Evolutionary conservation across 2,113 vertebrate genomes (phyloP), one percentile per base, ranked within the genome.

Genomic region (Mus pahari): DNA sequence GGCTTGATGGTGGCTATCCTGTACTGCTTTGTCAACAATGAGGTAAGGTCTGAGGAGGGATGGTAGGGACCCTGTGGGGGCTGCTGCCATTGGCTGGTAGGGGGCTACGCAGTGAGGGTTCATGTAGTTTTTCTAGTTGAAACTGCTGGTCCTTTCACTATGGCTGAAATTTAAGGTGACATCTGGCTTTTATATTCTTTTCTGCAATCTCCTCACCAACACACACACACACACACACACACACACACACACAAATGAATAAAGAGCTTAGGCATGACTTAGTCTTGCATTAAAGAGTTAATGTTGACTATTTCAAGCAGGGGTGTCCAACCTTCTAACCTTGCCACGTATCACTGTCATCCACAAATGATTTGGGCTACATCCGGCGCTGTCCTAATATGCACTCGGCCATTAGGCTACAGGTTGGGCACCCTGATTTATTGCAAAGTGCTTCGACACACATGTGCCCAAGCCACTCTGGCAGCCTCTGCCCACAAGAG

Each of bases 21-120:
- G 50, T 99, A 99, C 98, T 99, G 99, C 97, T 99, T 99, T 97
- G 98, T 99, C 98, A 99, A 99, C 98, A 99, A 98, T 36, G 99
- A 99, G 99, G 99, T 99, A 98, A 98, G 99, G 97, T 62, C 48
- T 1, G 55, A n/a, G 84, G 60, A 20, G 45, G 68, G 42, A 3
- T 0, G 0, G 4, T 55, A 66, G 86, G 92, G 74, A 4, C 45
- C 7, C 68, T 53, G 55, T 42, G 55, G 74, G 77, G 84, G 50
- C 26, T 55, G 42, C 62, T 74, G 2, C 75, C 36, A 1, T 10
- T 8, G 12, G 20, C 45, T 39, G 8, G 8, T 42, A 55, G 64
- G 74, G 42, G 58, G 33, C 24, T 62, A 19, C 24, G 10, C 58
- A 10, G 0, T 36, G 64, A 36, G 60, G 89, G 5, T 13, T 84